These are phyloP conservation scores for Cheirogaleus major DNA, from an alignment of 2,797 vertebrate genomes.

Conservation along the genomic window DNA sequence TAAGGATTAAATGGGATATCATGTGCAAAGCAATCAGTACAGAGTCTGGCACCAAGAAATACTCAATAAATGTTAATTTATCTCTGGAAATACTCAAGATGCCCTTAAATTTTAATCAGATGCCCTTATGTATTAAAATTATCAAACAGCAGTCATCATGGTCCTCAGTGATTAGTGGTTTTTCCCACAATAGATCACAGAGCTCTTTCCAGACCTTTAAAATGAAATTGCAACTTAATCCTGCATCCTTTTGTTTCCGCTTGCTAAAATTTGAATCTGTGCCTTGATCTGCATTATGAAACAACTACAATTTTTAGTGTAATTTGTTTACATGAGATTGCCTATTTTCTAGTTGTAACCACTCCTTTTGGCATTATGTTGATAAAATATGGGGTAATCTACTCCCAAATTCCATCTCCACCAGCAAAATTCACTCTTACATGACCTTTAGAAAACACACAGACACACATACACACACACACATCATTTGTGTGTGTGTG, in stretches of 20 bases:
- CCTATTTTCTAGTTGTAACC: neutral
- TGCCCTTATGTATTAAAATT: conserved; percentile 73
- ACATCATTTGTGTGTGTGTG: neutral
- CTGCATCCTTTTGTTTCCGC: neutral
- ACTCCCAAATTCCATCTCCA: neutral
- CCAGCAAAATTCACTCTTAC: neutral
- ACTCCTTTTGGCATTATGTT: neutral
- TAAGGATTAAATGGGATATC: conserved; percentile 42
- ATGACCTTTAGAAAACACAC: neutral
- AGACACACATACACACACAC: neutral
- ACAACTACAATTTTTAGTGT: neutral
- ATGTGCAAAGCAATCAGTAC: neutral
- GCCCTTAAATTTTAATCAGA: conserved; percentile 77
- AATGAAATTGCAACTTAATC: conserved; percentile 72
- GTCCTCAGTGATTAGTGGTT: conserved; percentile 65
- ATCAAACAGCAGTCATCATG: conserved; percentile 67
- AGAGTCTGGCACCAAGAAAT: neutral
- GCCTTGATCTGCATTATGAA: neutral
- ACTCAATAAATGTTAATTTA: conserved; percentile 58
- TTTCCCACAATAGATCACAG: conserved; percentile 21
- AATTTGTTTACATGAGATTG: neutral
- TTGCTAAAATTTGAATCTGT: conserved; percentile 30
- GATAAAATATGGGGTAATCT: neutral
- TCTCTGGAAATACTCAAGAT: conserved; percentile 69
- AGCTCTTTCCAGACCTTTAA: conserved; percentile 70